These are phyloP conservation scores for Drosophila mulleri DNA, from an alignment of 2,888 invertebrate genomes.

Conservation along the genomic window DNA sequence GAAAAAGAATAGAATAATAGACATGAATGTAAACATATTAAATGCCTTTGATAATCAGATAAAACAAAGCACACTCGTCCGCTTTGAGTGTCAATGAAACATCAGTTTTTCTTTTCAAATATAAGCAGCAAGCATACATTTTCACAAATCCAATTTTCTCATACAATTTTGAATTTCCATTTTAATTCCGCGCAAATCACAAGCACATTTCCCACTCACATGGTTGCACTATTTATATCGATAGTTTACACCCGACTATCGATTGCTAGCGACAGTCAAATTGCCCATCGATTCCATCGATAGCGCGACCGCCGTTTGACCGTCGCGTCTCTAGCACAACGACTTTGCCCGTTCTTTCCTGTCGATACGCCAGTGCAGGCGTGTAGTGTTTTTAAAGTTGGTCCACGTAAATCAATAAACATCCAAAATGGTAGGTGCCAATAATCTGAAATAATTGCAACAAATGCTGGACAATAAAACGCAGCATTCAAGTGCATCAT, in stretches of 20 bases:
- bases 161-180: background rate
- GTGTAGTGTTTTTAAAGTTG: constrained; percentile 91
- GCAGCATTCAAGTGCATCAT: background rate
- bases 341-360: constrained; percentile 88
- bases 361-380: constrained; percentile 95
- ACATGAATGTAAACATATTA: no score
- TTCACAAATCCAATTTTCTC: background rate
- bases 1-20: no score
- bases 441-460: constrained; percentile 45
- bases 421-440: constrained; percentile 85
- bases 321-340: constrained; percentile 40
- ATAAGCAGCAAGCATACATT: background rate
- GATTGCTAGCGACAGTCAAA: background rate
- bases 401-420: constrained; percentile 90
- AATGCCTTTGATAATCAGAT: background rate
- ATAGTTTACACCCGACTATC: background rate
- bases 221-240: constrained; percentile 9
- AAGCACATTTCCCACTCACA: background rate
- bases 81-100: background rate
- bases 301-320: background rate
- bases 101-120: background rate
- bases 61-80: background rate
- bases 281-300: constrained; percentile 18
- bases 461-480: constrained; percentile 23
- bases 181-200: background rate